Evolutionary conservation across 2,888 invertebrate species (phyloP), one percentile per base, ranked within the genome.

Genomic region (Matsumyia berberina): DNA sequence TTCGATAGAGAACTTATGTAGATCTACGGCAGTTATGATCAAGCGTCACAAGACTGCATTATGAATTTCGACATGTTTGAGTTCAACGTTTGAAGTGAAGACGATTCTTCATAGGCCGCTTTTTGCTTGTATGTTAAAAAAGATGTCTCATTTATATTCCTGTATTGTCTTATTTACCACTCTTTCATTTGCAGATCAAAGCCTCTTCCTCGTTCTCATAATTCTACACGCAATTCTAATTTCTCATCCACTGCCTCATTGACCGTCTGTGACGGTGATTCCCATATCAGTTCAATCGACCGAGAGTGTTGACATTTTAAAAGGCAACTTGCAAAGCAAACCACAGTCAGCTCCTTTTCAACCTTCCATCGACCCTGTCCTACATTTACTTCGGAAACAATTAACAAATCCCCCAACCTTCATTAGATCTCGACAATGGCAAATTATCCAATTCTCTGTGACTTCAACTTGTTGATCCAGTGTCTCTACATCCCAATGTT

Each of bases 391-490:
- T 29, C 24, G 35, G 29, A 70, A 70, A 70, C 55, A 70, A 70
- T 49, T 58, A 42, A 42, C 24, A 39, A 17, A 35, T 58, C 33
- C 31, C 29, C 19, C 31, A 79, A 60, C 37, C 31, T 11, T 49
- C 33, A 53, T 46, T 46, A 60, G 31, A 53, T 51, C 39, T 49
- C 37, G 33, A 64, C 42, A 76, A 76, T 49, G 15, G 39, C 29
- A 58, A 77, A 77, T 62, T 55, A 73, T 72, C 58, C 37, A 58
- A 70, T 60, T 58, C 44, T 24, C 29, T 64, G 31, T 67, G 24
- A 49, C 39, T 49, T n/a, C 17, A 46, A 83, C 82, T 73, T 83
- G 82, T 83, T 83, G 82, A 83, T 57, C 53, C 66, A 9, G 9
- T 49, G 29, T 44, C 39, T 31, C 29, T 17, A 6, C 17, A 53